A percentile compares a stretch with the other conserved stretches of the same genome.
phyloP scores from a whole-genome alignment of 2,888 invertebrate species.

The Lithosia quadra region DNA sequence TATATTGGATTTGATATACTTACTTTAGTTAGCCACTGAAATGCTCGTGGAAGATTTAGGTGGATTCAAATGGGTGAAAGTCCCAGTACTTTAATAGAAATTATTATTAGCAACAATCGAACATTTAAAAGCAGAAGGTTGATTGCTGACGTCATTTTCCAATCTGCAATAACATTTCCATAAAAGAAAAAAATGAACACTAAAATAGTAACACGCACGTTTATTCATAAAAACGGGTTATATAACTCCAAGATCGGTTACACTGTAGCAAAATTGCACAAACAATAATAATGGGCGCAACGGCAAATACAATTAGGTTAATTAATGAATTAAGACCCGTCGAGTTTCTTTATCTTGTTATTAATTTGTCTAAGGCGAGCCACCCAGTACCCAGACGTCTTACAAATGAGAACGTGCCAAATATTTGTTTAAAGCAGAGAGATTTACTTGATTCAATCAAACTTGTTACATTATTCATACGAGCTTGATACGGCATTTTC shows the following conservation, averaged over 20 bases:
- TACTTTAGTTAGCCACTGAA: too few relatives aligned
- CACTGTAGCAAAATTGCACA: constrained; percentile 58
- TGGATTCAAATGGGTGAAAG: too few relatives aligned
- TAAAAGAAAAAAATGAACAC: not conserved
- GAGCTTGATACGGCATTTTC: constrained; percentile 22
- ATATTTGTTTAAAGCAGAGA: constrained; percentile 70
- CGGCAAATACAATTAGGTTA: constrained; percentile 86
- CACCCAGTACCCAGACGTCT: constrained; percentile 79
- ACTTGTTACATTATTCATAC: constrained; percentile 53
- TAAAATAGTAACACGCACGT: not conserved
- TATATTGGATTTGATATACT: too few relatives aligned
- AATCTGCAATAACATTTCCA: not conserved
- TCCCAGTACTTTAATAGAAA: too few relatives aligned
- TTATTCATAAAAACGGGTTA: not conserved
- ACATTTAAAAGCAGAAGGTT: too few relatives aligned
- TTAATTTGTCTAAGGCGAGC: constrained; percentile 83
- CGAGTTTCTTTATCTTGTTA: constrained; percentile 86
- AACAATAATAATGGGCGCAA: constrained; percentile 79
- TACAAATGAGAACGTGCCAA: constrained; percentile 79
- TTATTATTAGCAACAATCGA: too few relatives aligned
- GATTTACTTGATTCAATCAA: constrained; percentile 58
- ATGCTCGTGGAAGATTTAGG: too few relatives aligned
- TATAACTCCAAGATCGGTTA: constrained; percentile 15
- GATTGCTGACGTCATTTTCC: not conserved
- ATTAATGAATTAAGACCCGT: constrained; percentile 86